phyloP scores from a whole-genome alignment of 2,113 vertebrate genomes.

The Dromas ardeola region DNA sequence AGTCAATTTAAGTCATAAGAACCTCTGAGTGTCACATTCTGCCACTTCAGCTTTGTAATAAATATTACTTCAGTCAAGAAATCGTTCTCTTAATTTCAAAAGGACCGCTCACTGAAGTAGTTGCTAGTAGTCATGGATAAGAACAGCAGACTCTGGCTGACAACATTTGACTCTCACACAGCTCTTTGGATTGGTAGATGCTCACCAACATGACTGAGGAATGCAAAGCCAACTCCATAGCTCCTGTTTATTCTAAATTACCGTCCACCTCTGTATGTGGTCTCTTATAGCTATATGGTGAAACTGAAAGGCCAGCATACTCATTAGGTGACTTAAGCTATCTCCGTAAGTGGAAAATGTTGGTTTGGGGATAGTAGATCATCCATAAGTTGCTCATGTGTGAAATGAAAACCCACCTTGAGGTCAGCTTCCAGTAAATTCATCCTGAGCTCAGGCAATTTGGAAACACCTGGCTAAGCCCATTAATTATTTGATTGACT shows the following conservation, averaged over 20 bases:
- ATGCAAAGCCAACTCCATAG: neutral
- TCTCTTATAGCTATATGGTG: neutral
- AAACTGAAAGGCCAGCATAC: neutral
- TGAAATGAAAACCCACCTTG: constrained; percentile 53
- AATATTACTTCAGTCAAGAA: neutral
- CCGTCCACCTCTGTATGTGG: neutral
- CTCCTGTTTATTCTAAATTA: neutral
- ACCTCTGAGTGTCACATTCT: neutral
- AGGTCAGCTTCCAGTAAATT: constrained; percentile 38
- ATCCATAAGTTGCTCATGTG: constrained; percentile 42
- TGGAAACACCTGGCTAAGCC: constrained; percentile 1
- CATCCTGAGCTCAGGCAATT: neutral
- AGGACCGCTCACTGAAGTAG: neutral
- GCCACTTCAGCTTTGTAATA: neutral
- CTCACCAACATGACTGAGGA: neutral
- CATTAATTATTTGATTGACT: constrained; percentile 34
- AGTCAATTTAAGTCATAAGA: neutral
- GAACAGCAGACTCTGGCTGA: neutral
- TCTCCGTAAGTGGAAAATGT: neutral
- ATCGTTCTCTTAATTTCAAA: neutral
- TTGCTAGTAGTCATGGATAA: neutral
- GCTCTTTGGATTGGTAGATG: neutral
- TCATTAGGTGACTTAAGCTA: neutral
- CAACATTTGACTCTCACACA: neutral
- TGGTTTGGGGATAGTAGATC: neutral